These are phyloP conservation scores for Lasioglossum oenotherae DNA, from an alignment of 2,888 invertebrate genomes.

Conservation along the genomic window DNA sequence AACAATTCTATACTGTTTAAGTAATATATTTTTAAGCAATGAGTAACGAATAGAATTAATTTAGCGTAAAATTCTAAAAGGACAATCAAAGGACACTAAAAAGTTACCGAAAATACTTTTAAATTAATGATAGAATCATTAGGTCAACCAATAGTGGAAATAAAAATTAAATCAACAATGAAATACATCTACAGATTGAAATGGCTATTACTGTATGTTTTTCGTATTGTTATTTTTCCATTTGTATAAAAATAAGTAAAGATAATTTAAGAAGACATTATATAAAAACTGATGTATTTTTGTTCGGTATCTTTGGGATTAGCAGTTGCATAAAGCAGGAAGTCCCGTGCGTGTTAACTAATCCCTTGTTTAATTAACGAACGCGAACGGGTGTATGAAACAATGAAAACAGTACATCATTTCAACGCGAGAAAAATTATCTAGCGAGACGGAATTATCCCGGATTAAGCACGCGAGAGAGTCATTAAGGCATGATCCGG, in stretches of 20 bases:
- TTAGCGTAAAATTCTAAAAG: too few relatives aligned
- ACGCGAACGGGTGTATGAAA: conserved; percentile 27
- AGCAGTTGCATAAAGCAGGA: conserved; percentile 42
- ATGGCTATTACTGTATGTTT: too few relatives aligned
- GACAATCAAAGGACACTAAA: neutral
- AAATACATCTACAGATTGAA: too few relatives aligned
- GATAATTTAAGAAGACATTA: neutral
- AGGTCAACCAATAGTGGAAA: neutral
- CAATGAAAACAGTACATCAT: conserved; percentile 53
- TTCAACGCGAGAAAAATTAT: conserved; percentile 25
- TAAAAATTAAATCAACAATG: neutral
- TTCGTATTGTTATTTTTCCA: too few relatives aligned
- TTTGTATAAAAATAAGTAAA: too few relatives aligned
- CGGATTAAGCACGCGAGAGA: conserved; percentile 50
- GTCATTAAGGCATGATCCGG: conserved; percentile 51
- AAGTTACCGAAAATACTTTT: neutral
- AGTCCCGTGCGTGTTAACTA: conserved; percentile 43
- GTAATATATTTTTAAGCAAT: too few relatives aligned
- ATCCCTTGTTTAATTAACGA: conserved; percentile 49
- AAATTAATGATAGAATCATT: too few relatives aligned
- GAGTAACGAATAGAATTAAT: too few relatives aligned
- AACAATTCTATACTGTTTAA: too few relatives aligned
- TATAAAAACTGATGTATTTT: neutral
- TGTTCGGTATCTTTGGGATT: conserved; percentile 24
- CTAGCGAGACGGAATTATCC: conserved; percentile 51